phyloP scores from a whole-genome alignment of 2,113 vertebrate genomes.

The Ascaphus truei region DNA sequence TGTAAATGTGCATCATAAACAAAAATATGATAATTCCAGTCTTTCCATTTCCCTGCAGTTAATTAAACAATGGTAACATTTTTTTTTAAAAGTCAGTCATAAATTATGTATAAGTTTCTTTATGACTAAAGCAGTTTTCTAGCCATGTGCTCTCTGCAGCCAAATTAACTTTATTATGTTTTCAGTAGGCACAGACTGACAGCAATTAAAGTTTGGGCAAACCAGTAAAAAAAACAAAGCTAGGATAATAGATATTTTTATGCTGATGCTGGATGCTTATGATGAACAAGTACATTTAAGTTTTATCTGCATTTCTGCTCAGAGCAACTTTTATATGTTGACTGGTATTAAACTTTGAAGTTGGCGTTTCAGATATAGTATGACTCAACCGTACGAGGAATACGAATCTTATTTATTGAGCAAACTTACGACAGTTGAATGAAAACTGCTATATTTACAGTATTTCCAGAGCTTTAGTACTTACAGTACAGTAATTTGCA shows the following conservation, averaged over 20 bases:
- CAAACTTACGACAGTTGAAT: no score
- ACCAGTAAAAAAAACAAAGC: not conserved
- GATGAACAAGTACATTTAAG: not conserved
- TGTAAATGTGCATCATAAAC: constrained; percentile 11
- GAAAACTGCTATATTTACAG: no score
- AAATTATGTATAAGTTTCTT: constrained; percentile 13
- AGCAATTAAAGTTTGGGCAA: constrained; percentile 8
- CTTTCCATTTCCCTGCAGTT: not conserved
- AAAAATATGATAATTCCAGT: constrained; percentile 5
- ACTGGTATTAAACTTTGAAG: no score
- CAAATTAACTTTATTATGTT: not conserved
- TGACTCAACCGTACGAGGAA: no score
- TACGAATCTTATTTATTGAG: no score
- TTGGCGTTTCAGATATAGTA: no score
- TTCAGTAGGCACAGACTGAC: not conserved
- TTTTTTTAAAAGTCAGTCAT: constrained; percentile 10
- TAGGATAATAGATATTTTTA: not conserved
- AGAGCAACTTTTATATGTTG: no score
- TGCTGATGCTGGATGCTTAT: no score
- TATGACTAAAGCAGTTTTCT: constrained; percentile 1
- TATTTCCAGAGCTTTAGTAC: no score
- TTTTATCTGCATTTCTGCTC: not conserved
- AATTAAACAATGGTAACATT: not conserved
- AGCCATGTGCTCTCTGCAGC: constrained; percentile 6
- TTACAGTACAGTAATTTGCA: no score